These are phyloP conservation scores for Villa cingulata DNA, from an alignment of 2,888 invertebrate species.

Conservation along the genomic window DNA sequence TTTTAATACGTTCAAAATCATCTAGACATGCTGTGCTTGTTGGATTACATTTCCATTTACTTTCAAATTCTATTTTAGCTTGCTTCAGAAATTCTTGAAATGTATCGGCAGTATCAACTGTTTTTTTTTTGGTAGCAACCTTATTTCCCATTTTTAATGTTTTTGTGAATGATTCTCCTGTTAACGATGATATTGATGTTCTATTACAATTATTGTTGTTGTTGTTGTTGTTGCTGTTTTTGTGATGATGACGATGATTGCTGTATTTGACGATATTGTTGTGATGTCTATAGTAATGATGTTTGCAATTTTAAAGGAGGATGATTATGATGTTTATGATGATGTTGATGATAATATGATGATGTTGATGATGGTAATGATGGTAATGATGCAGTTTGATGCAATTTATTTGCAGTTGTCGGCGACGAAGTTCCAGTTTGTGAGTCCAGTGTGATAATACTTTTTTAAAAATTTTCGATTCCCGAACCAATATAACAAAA, in stretches of 20 bases:
- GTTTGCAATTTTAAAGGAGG: conserved; percentile 16
- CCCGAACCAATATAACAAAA: too few species aligned
- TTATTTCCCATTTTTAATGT: conserved; percentile 82
- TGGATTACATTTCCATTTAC: conserved; percentile 94
- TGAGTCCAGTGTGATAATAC: conserved; percentile 14
- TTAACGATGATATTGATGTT: not conserved
- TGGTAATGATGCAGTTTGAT: conserved; percentile 6
- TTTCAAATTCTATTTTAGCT: conserved; percentile 95
- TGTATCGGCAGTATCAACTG: conserved; percentile 96
- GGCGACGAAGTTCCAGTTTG: conserved; percentile 10
- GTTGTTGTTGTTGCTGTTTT: conserved; percentile 6
- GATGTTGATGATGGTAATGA: too few species aligned
- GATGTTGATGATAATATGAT: too few species aligned
- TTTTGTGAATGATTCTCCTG: too few species aligned
- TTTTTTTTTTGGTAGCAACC: conserved; percentile 93
- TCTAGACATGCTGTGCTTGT: conserved; percentile 92
- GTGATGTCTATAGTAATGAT: conserved; percentile 15
- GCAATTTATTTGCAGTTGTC: conserved; percentile 2
- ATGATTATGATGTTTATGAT: conserved; percentile 14
- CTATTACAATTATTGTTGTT: conserved; percentile 8
- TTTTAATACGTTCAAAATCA: conserved; percentile 98
- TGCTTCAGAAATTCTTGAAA: conserved; percentile 97
- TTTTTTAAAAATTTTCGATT: conserved; percentile 6
- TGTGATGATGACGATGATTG: conserved; percentile 8
- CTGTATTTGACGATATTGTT: conserved; percentile 13